A percentile compares a stretch with the other conserved stretches of the same genome.
Evolutionary conservation across 2,797 vertebrate species (phyloP).

Genomic region (Halcyon leucocephala): DNA sequence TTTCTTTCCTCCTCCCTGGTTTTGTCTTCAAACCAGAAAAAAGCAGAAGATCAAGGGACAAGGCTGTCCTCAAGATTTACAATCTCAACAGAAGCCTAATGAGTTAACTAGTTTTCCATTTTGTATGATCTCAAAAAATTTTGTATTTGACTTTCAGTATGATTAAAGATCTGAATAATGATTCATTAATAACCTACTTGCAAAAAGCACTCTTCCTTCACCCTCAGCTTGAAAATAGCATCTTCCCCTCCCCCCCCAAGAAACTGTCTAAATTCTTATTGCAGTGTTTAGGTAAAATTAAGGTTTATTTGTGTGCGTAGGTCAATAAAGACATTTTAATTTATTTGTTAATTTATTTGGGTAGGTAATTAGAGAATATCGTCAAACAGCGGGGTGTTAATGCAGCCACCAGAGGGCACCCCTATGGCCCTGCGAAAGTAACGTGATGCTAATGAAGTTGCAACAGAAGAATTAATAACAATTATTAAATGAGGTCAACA

Average conservation of each 20-base stretch:
- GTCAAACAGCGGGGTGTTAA: not conserved
- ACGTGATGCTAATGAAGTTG: slow-evolving; percentile 18
- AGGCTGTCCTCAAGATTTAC: not conserved
- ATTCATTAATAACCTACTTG: not conserved
- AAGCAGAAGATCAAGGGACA: not conserved
- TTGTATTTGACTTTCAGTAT: not conserved
- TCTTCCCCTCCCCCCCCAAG: too few species aligned
- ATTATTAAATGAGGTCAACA: slow-evolving; percentile 73
- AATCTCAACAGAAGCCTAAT: not conserved
- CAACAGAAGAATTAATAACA: slow-evolving; percentile 64
- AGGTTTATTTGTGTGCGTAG: not conserved
- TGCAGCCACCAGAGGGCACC: slow-evolving; percentile 65
- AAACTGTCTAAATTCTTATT: not conserved
- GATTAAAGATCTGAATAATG: not conserved
- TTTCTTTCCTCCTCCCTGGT: not conserved
- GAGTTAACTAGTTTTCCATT: not conserved
- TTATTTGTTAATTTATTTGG: too few species aligned
- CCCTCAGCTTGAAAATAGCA: not conserved
- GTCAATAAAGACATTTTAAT: not conserved
- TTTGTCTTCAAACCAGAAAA: not conserved
- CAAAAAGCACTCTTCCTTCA: not conserved
- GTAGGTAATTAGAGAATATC: not conserved
- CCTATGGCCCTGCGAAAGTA: not conserved
- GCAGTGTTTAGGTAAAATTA: not conserved
- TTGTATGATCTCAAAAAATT: not conserved